Evolutionary conservation across 2,797 vertebrate species (phyloP), one percentile per base, ranked within the genome.

Genomic region (Acipenser ruthenus): DNA sequence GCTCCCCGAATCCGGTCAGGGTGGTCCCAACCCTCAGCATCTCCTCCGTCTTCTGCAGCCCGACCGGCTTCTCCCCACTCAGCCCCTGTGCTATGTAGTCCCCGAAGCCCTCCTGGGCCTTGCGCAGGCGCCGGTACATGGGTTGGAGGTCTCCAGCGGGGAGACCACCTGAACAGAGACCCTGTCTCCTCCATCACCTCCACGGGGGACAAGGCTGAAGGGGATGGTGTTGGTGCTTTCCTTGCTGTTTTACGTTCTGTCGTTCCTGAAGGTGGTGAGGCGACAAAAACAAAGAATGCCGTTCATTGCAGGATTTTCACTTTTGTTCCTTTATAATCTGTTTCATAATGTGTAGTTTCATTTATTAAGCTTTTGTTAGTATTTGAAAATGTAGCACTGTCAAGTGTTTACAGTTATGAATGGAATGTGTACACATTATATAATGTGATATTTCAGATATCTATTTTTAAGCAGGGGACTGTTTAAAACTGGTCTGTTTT

Each of bases 1-100:
- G 80, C 78, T 91, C 88, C 6, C 88, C 89, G 4, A 89, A 88
- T 1, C 80, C 85, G 0, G 83, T 90, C 70, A 90, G 9, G 6
- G 65, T 73, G 73, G 73, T 76, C 37, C 86, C 89, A 49, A 86
- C 83, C 0, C 71, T 73, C 64, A 91, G 81, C 70, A 91, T 51
- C 80, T 87, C 82, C 71, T 91, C 89, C 0, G 66, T 74, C 74
- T 87, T 84, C 68, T 79, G 79, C 65, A 73, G 63, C 0, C 77
- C 73, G 47, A 71, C 69, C 0, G 83, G 81, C 62, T 73, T 84
- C 78, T 88, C 85, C 5, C 86, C 79, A 0, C 64, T 78, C 61
- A 89, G 3, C 12, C 79, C 79, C 58, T 81, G 71, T 59, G 84
- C 0, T 55, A 82, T 12, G 0, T 75, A 1, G 11, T 75, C 73